phyloP scores from a whole-genome alignment of 2,888 invertebrate genomes.

The Ornithoptera priamus region DNA sequence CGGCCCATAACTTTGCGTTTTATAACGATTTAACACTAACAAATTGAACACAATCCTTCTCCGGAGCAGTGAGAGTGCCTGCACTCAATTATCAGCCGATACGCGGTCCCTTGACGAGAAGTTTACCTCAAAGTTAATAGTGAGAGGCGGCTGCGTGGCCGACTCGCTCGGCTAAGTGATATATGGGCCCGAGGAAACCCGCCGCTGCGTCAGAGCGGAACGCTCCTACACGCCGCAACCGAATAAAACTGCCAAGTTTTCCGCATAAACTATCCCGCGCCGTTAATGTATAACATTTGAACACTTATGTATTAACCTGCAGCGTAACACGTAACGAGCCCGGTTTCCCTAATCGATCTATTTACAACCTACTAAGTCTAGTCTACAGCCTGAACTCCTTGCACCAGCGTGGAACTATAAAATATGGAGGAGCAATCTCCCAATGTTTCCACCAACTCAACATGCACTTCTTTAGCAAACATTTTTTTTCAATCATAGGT shows the following conservation, averaged over 20 bases:
- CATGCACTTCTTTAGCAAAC: too few species aligned
- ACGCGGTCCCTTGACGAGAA: slow-evolving; percentile 44
- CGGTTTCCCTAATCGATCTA: neutral
- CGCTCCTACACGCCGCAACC: slow-evolving; percentile 35
- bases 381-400: too few species aligned
- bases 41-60: neutral
- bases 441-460: too few species aligned
- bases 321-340: neutral
- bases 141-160: slow-evolving; percentile 37
- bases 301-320: slow-evolving; percentile 26
- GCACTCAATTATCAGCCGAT: slow-evolving; percentile 47
- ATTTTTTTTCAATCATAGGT: too few species aligned
- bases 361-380: too few species aligned
- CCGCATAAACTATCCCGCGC: slow-evolving; percentile 33
- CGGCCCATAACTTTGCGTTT: neutral
- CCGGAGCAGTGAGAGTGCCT: slow-evolving; percentile 10
- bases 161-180: slow-evolving; percentile 50
- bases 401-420: too few species aligned
- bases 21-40: neutral
- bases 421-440: too few species aligned
- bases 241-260: slow-evolving; percentile 37
- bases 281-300: slow-evolving; percentile 32
- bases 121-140: slow-evolving; percentile 44
- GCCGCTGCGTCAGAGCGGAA: slow-evolving; percentile 44
- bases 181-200: slow-evolving; percentile 45